Evolutionary conservation across 2,888 invertebrate genomes (phyloP).

Genomic region (Scrobipalpa costella): DNA sequence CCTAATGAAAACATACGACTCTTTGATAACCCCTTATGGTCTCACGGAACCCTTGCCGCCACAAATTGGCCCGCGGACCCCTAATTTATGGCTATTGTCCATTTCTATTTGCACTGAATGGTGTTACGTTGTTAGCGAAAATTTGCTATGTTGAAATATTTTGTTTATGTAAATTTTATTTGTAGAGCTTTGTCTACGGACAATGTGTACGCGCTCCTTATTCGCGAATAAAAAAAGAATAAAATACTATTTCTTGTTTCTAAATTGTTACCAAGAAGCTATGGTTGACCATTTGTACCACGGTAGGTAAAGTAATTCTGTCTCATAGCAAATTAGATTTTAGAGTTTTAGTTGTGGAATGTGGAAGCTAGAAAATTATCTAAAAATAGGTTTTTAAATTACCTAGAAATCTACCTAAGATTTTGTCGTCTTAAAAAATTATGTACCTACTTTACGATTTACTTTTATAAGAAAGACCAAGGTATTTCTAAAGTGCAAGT

Average conservation of each 20-base stretch:
- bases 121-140: slow-evolving; percentile 32
- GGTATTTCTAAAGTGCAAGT: too few species aligned
- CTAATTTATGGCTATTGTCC: slow-evolving; percentile 61
- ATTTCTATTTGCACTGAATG: slow-evolving; percentile 37
- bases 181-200: slow-evolving; percentile 16
- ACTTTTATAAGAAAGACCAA: too few species aligned
- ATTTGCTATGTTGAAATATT: slow-evolving; percentile 21
- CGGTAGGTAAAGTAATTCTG: background rate
- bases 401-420: too few species aligned
- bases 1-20: slow-evolving; percentile 77
- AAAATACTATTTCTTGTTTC: background rate
- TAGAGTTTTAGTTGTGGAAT: too few species aligned
- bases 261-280: background rate
- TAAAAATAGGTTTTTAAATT: too few species aligned
- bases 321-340: too few species aligned
- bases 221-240: background rate
- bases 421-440: too few species aligned
- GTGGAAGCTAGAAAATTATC: too few species aligned
- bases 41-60: slow-evolving; percentile 51
- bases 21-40: slow-evolving; percentile 76
- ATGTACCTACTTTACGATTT: too few species aligned
- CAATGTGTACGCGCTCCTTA: slow-evolving; percentile 14
- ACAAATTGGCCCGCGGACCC: slow-evolving; percentile 61
- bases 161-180: slow-evolving; percentile 22
- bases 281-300: background rate